Conservation (phyloP, 2,113 vertebrate genomes). For the Microtus ochrogaster region DNA sequence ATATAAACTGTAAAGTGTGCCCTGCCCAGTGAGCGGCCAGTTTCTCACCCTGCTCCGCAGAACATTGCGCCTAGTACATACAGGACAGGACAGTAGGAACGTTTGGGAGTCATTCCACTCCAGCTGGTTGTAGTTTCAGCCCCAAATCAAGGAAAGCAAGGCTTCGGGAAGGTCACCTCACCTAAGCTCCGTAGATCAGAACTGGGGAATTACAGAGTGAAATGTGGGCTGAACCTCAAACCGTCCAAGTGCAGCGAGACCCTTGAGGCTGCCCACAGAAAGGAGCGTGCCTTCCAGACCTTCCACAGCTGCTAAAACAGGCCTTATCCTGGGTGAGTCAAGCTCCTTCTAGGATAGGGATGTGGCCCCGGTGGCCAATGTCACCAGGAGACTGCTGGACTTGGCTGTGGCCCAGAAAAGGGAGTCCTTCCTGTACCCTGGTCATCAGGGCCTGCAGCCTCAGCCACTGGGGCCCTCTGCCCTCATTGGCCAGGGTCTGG, state of each 20-base stretch:
- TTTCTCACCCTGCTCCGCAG: neutral
- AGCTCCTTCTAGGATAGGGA: neutral
- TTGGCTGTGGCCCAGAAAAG: neutral
- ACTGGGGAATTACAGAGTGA: neutral
- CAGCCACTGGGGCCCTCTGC: neutral
- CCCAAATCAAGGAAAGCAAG: neutral
- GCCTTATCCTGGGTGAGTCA: neutral
- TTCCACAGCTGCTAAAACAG: neutral
- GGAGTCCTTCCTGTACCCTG: neutral
- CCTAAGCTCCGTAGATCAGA: neutral
- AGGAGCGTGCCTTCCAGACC: neutral
- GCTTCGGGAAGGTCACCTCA: neutral
- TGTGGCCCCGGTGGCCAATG: neutral
- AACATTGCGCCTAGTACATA: too few relatives aligned
- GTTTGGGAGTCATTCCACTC: neutral
- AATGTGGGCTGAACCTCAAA: neutral
- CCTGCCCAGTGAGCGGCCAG: neutral
- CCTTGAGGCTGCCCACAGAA: neutral
- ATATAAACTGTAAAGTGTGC: neutral
- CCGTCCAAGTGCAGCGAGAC: neutral
- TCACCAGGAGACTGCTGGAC: neutral
- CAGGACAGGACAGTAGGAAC: neutral
- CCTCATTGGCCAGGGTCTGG: rapidly evolving
- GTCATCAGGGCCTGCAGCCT: neutral
- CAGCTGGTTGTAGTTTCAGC: neutral